Percentiles rank a stretch among this genome's conserved stretches.
Conservation (phyloP, 2,797 vertebrate species). For the Eulemur coronatus region DNA sequence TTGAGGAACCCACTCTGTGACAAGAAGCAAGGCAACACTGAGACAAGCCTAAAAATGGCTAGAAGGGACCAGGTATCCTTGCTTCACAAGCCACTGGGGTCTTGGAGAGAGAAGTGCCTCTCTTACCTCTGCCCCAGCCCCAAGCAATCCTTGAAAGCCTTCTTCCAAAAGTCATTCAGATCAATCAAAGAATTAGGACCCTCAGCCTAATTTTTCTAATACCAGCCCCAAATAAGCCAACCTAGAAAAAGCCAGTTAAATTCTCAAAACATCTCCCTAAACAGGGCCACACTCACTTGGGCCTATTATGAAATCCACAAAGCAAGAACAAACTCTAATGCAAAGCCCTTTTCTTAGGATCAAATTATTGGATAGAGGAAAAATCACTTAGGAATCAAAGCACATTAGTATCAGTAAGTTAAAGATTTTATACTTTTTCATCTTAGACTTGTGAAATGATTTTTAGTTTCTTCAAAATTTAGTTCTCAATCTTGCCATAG, state of each 20-base stretch:
- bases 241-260: neutral
- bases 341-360: neutral
- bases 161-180: neutral
- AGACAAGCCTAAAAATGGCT: neutral
- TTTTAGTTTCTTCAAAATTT: neutral
- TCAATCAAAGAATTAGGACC: neutral
- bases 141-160: neutral
- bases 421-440: neutral
- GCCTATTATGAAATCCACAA: neutral
- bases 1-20: neutral
- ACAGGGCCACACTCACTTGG: neutral
- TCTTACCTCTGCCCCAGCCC: neutral
- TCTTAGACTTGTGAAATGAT: neutral
- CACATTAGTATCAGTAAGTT: neutral
- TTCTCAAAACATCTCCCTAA: neutral
- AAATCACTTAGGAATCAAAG: neutral
- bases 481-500: neutral
- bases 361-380: neutral
- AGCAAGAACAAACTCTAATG: neutral
- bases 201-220: neutral
- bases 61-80: neutral
- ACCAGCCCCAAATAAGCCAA: neutral
- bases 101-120: neutral
- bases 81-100: neutral
- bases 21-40: neutral